These are phyloP conservation scores for Drosophila subsilvestris DNA, from an alignment of 2,888 invertebrate genomes.

Conservation along the genomic window DNA sequence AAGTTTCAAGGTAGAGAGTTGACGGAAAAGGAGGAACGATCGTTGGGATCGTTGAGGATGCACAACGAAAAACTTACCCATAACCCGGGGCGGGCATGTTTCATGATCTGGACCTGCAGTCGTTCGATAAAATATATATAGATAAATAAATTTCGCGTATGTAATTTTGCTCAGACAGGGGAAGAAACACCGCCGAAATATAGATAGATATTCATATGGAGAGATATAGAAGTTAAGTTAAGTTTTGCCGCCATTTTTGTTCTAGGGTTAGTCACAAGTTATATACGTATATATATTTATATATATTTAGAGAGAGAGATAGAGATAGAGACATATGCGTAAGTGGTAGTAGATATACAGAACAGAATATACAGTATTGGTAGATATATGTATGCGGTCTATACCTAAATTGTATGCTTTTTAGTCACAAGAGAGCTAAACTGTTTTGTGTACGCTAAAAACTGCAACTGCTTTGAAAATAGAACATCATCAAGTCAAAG, in stretches of 20 bases:
- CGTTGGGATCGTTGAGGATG: constrained; percentile 45
- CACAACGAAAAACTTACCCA: constrained; percentile 82
- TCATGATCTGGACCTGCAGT: constrained; percentile 84
- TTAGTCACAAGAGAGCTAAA: constrained; percentile 76
- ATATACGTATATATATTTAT: constrained; percentile 45
- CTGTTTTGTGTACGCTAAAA: constrained; percentile 74
- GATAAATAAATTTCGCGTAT: constrained; percentile 58
- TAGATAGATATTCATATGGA: constrained; percentile 26
- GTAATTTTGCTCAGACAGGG: constrained; percentile 55
- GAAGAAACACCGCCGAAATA: constrained; percentile 43
- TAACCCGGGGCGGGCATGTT: constrained; percentile 84
- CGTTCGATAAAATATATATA: constrained; percentile 61
- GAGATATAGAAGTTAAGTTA: constrained; percentile 44
- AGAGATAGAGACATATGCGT: constrained; percentile 35
- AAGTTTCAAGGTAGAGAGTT: constrained; percentile 23
- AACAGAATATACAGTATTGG: constrained; percentile 41
- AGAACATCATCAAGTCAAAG: constrained; percentile 47
- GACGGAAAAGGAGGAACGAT: constrained; percentile 14
- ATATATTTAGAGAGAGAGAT: no score
- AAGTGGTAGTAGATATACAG: constrained; percentile 40
- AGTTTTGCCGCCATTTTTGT: constrained; percentile 50
- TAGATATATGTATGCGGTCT: constrained; percentile 51
- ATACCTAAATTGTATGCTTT: constrained; percentile 71
- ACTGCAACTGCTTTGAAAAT: constrained; percentile 83
- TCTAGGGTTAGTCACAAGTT: constrained; percentile 79